Evolutionary conservation across 2,113 vertebrate species (phyloP).

Genomic region (Gymnobelideus leadbeateri): DNA sequence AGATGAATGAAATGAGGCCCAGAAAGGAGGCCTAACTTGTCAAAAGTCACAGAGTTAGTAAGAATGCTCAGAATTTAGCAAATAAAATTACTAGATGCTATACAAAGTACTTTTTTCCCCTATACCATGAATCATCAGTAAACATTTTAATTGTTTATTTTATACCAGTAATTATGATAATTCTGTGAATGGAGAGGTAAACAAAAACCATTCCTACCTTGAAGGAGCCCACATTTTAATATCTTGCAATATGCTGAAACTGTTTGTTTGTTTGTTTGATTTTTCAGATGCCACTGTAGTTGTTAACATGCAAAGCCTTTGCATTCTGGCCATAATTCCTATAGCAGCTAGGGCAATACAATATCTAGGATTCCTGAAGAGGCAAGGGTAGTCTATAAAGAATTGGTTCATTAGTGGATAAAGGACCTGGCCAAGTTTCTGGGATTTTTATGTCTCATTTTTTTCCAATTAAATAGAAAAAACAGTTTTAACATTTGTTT

Average conservation of each 20-base stretch:
- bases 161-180: background rate
- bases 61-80: background rate
- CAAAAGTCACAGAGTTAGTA: background rate
- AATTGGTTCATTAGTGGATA: background rate
- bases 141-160: background rate
- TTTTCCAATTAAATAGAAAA: too few relatives aligned
- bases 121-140: background rate
- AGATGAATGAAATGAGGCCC: background rate
- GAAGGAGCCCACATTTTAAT: background rate
- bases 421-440: background rate
- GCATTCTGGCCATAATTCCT: background rate
- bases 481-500: too few relatives aligned
- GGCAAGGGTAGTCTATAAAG: background rate
- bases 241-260: background rate
- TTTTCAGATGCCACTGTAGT: background rate
- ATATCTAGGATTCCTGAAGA: background rate
- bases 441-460: too few relatives aligned
- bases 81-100: background rate
- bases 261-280: background rate
- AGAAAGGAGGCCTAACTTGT: background rate
- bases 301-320: background rate
- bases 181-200: background rate
- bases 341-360: background rate
- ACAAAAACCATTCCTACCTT: background rate
- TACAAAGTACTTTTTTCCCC: background rate